phyloP scores from a whole-genome alignment of 2,888 invertebrate genomes.

The Mongoloraphidia duomilia region DNA sequence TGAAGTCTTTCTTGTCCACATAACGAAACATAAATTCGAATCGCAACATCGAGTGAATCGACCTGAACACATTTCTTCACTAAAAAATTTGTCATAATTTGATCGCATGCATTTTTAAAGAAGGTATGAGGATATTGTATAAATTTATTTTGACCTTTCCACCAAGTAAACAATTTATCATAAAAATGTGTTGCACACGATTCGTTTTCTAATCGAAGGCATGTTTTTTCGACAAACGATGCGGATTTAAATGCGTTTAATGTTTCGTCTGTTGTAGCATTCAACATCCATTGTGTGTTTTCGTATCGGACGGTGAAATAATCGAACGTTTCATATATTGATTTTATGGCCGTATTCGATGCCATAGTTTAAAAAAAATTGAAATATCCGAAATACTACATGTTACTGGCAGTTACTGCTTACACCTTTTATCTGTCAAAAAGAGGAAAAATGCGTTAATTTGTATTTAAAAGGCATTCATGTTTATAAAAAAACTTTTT shows the following conservation, averaged over 20 bases:
- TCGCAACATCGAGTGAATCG: slow-evolving; percentile 26
- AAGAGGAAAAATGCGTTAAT: slow-evolving; percentile 11
- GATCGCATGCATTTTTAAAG: slow-evolving; percentile 31
- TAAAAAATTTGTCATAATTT: slow-evolving; percentile 31
- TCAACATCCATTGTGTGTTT: slow-evolving; percentile 32
- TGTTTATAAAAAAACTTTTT: background rate
- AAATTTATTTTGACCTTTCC: slow-evolving; percentile 22
- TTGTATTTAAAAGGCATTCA: background rate
- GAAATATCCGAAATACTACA: background rate
- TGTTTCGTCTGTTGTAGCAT: slow-evolving; percentile 33
- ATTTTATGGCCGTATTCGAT: slow-evolving; percentile 29
- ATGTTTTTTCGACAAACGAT: slow-evolving; percentile 37
- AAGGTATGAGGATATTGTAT: slow-evolving; percentile 20
- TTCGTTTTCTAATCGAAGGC: slow-evolving; percentile 32
- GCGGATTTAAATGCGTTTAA: slow-evolving; percentile 38
- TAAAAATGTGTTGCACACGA: slow-evolving; percentile 20
- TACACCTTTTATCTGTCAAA: slow-evolving; percentile 19
- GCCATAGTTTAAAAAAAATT: background rate
- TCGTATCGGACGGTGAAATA: slow-evolving; percentile 36
- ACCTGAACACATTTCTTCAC: slow-evolving; percentile 22
- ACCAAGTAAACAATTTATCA: slow-evolving; percentile 32
- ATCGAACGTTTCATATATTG: slow-evolving; percentile 37
- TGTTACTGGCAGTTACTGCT: too few relatives aligned
- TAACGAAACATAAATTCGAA: slow-evolving; percentile 30
- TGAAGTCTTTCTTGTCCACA: slow-evolving; percentile 30